Base-by-base conservation (phyloP, 2,888 invertebrate genomes). In the Argyra leucocephala region DNA sequence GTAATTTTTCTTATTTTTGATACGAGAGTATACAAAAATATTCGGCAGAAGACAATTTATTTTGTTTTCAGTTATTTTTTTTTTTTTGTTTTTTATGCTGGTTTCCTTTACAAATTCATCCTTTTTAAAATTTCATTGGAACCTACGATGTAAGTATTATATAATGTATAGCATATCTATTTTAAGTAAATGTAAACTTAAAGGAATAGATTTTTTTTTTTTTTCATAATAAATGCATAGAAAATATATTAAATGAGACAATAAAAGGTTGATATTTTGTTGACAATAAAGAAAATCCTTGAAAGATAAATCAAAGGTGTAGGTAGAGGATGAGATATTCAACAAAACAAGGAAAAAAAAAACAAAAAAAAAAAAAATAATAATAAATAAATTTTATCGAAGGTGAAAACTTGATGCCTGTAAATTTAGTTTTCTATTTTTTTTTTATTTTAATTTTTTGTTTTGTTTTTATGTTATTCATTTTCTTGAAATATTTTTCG, bases 311-410 rank as follows among this genome's bases (percentile, higher is more conserved):
- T 48, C n/a, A 18, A 48, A 48, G 18, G 48, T 48, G n/a, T 48
- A n/a, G n/a, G n/a, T n/a, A n/a, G 48, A 48, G 48, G 48, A 18
- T n/a, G n/a, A n/a, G n/a, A n/a, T n/a, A n/a, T n/a, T 48, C 48
- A 48, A 48, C 18, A 48, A 48, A 48, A 48, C 31, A 10, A 31
- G 15, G 48, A 48, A 48, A 37, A 10, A 15, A 48, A 48, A 48
- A 48, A 48, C 18, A 48, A 18, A 48, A 48, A 18, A 48, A 48
- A 31, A 31, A 31, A 31, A 31, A 31, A 31, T 31, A 31, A 7
- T 31, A 48, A 48, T n/a, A 48, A 48, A 48, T 48, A 48, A 48
- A 48, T 48, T 48, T 48, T 48, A 48, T 48, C 48, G 48, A 48
- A 48, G 48, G 48, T 48, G 48, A 48, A 48, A 48, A 48, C 48